Evolutionary conservation across 2,888 invertebrate species (phyloP).

Genomic region (Unio pictorum): DNA sequence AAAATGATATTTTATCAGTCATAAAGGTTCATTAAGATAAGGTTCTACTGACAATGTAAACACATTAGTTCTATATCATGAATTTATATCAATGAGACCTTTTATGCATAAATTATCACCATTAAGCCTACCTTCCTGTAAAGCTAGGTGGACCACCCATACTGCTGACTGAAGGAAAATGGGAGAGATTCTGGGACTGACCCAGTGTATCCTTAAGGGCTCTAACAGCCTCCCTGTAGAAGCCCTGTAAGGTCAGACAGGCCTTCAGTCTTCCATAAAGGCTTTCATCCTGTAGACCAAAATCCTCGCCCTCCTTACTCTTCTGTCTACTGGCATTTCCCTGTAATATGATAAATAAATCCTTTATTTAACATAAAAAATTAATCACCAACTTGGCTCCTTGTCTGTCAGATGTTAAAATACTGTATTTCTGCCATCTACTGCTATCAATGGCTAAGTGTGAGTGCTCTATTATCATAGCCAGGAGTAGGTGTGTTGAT

Average conservation of each 20-base stretch:
- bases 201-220: slow-evolving; percentile 61
- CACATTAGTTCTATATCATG: too few species aligned
- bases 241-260: slow-evolving; percentile 63
- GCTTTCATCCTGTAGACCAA: slow-evolving; percentile 54
- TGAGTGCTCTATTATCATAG: too few species aligned
- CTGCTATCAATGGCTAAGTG: too few species aligned
- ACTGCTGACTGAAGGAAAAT: slow-evolving; percentile 67
- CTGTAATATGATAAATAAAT: slow-evolving; percentile 9
- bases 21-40: too few species aligned
- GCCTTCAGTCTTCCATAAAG: slow-evolving; percentile 62
- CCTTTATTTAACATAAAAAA: not conserved
- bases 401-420: too few species aligned
- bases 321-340: slow-evolving; percentile 36
- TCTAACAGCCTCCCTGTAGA: slow-evolving; percentile 64
- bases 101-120: too few species aligned
- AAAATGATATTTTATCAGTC: too few species aligned
- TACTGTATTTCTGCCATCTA: too few species aligned
- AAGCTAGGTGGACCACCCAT: slow-evolving; percentile 52
- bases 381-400: not conserved
- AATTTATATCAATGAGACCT: too few species aligned
- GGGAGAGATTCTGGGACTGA: slow-evolving; percentile 61
- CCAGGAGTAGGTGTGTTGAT: too few species aligned
- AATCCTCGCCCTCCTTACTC: slow-evolving; percentile 50
- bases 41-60: too few species aligned
- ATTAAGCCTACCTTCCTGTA: slow-evolving; percentile 27